Percentiles rank a stretch among this genome's conserved stretches.
phyloP scores from a whole-genome alignment of 2,888 invertebrate species.

The Microchrysa polita region DNA sequence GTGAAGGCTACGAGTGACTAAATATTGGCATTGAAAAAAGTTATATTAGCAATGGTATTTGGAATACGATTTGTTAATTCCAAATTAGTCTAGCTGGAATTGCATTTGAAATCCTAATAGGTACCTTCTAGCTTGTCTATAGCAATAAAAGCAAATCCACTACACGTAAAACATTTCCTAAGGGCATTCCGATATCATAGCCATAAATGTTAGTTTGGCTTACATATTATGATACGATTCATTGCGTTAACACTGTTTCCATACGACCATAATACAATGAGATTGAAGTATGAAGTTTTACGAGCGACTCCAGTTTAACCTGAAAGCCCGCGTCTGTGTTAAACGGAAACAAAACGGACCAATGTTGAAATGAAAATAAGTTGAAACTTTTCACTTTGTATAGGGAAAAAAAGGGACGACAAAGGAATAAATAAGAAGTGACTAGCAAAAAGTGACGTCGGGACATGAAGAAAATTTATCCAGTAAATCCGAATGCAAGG shows the following conservation, averaged over 20 bases:
- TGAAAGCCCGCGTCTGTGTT: constrained; percentile 5
- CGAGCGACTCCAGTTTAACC: constrained; percentile 20
- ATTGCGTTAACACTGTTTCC: constrained; percentile 8
- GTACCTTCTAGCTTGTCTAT: too few species aligned
- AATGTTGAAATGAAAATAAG: constrained; percentile 38
- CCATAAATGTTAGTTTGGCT: too few species aligned
- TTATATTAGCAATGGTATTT: too few species aligned
- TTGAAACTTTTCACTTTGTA: constrained; percentile 1
- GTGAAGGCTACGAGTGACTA: too few species aligned
- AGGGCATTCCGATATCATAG: too few species aligned
- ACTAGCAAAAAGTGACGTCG: constrained; percentile 19
- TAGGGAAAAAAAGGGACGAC: constrained; percentile 17
- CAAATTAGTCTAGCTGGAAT: too few species aligned
- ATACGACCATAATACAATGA: not conserved
- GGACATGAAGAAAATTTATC: constrained; percentile 23
- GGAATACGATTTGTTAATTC: too few species aligned
- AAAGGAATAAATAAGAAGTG: constrained; percentile 6
- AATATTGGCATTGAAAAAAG: too few species aligned
- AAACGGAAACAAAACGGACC: constrained; percentile 33
- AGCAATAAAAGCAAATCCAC: too few species aligned
- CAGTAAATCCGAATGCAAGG: constrained; percentile 31
- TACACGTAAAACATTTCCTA: too few species aligned
- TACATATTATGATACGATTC: not conserved
- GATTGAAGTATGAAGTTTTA: constrained; percentile 23
- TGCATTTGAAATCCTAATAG: too few species aligned